A percentile compares a stretch with the other conserved stretches of the same genome.
Evolutionary conservation across 2,797 vertebrate species (phyloP).

Genomic region (Nannoperca australis): DNA sequence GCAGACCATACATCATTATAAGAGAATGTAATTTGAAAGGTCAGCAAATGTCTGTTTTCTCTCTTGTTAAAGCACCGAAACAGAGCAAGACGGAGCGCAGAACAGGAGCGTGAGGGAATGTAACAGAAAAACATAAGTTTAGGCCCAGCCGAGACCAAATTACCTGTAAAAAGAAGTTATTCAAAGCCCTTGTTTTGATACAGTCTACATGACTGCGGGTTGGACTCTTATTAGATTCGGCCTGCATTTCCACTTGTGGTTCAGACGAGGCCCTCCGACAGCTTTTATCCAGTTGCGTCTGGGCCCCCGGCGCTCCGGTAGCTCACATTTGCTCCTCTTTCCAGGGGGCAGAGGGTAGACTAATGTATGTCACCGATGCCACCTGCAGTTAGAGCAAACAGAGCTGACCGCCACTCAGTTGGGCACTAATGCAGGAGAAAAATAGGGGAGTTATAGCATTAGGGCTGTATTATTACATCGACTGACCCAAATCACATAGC

Average conservation of each 20-base stretch:
- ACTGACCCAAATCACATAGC: slow-evolving; percentile 28
- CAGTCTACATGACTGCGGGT: slow-evolving; percentile 53
- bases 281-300: slow-evolving; percentile 72
- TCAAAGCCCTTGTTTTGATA: slow-evolving; percentile 60
- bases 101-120: slow-evolving; percentile 56
- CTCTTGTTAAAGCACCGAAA: slow-evolving; percentile 43
- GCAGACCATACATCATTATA: slow-evolving; percentile 18
- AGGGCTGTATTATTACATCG: slow-evolving; percentile 18
- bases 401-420: slow-evolving; percentile 60
- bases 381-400: slow-evolving; percentile 74
- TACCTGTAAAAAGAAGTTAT: slow-evolving; percentile 47
- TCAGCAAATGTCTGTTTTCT: slow-evolving; percentile 52
- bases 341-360: slow-evolving; percentile 31
- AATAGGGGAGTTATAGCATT: slow-evolving; percentile 15
- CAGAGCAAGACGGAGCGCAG: slow-evolving; percentile 9
- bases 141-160: slow-evolving; percentile 57
- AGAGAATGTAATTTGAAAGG: slow-evolving; percentile 51
- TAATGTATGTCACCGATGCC: slow-evolving; percentile 68
- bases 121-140: slow-evolving; percentile 55
- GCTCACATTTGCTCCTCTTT: slow-evolving; percentile 41
- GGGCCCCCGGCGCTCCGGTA: slow-evolving; percentile 23
- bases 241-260: slow-evolving; percentile 65
- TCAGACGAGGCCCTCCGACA: slow-evolving; percentile 38
- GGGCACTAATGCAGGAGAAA: slow-evolving; percentile 47
- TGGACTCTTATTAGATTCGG: slow-evolving; percentile 61